Evolutionary conservation across 2,113 vertebrate genomes (phyloP), one percentile per base, ranked within the genome.

Genomic region (Glaucomys volans): DNA sequence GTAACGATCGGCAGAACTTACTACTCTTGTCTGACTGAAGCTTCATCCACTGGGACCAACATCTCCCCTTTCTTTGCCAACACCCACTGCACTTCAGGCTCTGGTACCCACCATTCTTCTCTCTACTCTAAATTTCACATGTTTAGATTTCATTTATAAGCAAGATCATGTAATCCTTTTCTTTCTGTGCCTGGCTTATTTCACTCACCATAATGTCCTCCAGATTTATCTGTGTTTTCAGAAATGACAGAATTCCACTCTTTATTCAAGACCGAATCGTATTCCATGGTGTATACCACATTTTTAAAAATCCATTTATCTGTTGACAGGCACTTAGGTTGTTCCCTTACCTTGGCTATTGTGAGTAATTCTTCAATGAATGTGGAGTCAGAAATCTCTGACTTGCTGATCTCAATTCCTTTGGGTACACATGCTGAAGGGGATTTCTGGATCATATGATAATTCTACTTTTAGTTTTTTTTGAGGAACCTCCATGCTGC

Each of bases 401-500:
- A 44, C 37, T 7, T 67, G 16, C 40, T 40, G 18, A 80, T 71
- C 87, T 57, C 10, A 44, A 18, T 69, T 47, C 20, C 3, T 44
- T 64, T 54, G 18, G 22, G 24, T 50, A 64, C 52, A 14, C 28
- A 74, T 24, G 1, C 37, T 57, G 5, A 80, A 40, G 35, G 32
- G 28, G 17, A 37, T 47, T 71, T 32, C 71, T 62, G 18, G 4
- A 35, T 77, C 64, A 20, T 11, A n/a, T 37, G 24, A 54, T 32
- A 59, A 66, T 72, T 86, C 35, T 69, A 50, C 14, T 95, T 95
- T 92, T 35, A 76, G 28, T 75, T 44, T 76, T 79, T 69, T 69
- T 50, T 62, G 50, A 84, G 54, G 40, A 77, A 69, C 8, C 10
- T 24, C 30, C 85, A 69, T 71, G 26, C 8, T 42, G 1, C 26